phyloP scores from a whole-genome alignment of 2,797 vertebrate species.

The Poecilia gillii region DNA sequence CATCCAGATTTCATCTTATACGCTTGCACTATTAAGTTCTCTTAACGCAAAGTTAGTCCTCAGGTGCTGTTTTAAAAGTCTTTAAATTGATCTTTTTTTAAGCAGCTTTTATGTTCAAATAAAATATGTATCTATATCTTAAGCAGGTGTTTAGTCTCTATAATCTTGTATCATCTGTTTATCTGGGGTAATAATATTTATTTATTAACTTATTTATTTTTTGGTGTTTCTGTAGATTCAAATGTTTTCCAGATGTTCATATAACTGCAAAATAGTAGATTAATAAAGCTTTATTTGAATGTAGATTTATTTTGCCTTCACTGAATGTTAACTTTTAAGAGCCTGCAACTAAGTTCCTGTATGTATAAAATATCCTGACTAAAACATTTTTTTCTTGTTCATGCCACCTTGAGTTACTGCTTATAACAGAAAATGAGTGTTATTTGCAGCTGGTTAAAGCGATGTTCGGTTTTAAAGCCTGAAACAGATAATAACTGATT shows the following conservation, averaged over 20 bases:
- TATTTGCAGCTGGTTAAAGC: not conserved
- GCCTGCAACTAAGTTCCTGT: not conserved
- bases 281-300: slow-evolving; percentile 62
- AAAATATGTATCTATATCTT: slow-evolving; percentile 29
- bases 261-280: slow-evolving; percentile 52
- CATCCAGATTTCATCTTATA: slow-evolving; percentile 2
- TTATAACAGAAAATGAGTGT: not conserved
- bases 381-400: not conserved
- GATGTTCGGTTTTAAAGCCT: not conserved
- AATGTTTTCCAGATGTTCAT: slow-evolving; percentile 31
- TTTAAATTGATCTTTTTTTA: slow-evolving; percentile 60
- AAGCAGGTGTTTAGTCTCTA: not conserved
- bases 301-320: not conserved
- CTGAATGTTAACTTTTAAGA: slow-evolving; percentile 8
- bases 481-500: not conserved
- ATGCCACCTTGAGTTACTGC: not conserved
- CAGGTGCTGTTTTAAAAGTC: slow-evolving; percentile 72
- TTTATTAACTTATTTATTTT: slow-evolving; percentile 43
- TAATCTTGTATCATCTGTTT: slow-evolving; percentile 13
- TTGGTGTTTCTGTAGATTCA: slow-evolving; percentile 30
- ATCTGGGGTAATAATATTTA: slow-evolving; percentile 31
- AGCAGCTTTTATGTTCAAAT: slow-evolving; percentile 14
- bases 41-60: slow-evolving; percentile 45
- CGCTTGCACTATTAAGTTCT: not conserved
- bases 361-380: not conserved